Conservation (phyloP, 2,888 invertebrate species). For the Rhamnusium bicolor region DNA sequence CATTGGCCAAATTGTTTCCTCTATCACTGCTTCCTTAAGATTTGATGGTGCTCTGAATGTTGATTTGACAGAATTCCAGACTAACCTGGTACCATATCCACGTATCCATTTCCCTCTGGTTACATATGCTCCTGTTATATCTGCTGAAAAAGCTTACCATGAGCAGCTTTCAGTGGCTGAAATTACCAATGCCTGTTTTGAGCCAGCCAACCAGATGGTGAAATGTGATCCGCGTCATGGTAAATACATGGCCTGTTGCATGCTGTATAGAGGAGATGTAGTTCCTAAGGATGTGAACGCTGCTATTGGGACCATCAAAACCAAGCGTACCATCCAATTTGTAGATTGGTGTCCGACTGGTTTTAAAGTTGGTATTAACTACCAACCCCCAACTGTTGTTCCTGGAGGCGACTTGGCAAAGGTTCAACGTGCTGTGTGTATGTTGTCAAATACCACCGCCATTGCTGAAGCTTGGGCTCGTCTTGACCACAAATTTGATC, state of each 20-base stretch:
- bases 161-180: constrained; percentile 3
- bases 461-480: constrained; percentile 1
- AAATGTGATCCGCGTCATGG: constrained; percentile 2
- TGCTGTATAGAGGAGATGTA: constrained; percentile 2
- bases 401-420: constrained; percentile 2
- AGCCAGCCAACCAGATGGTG: constrained; percentile 1
- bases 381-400: constrained; percentile 4
- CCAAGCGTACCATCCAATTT: not conserved
- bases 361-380: not conserved
- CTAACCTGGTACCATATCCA: not conserved
- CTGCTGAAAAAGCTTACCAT: not conserved
- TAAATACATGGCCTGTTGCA: constrained; percentile 7
- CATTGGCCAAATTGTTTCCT: constrained; percentile 1
- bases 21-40: not conserved
- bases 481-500: constrained; percentile 1
- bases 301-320: not conserved
- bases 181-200: constrained; percentile 4
- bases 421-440: not conserved
- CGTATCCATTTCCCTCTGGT: constrained; percentile 5
- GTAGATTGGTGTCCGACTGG: not conserved
- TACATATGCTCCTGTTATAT: not conserved
- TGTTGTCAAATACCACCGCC: constrained; percentile 2
- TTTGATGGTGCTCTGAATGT: constrained; percentile 1
- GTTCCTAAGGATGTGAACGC: constrained; percentile 1
- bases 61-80: constrained; percentile 1